Conservation (phyloP, 2,797 vertebrate species). For the Spea hammondii region DNA sequence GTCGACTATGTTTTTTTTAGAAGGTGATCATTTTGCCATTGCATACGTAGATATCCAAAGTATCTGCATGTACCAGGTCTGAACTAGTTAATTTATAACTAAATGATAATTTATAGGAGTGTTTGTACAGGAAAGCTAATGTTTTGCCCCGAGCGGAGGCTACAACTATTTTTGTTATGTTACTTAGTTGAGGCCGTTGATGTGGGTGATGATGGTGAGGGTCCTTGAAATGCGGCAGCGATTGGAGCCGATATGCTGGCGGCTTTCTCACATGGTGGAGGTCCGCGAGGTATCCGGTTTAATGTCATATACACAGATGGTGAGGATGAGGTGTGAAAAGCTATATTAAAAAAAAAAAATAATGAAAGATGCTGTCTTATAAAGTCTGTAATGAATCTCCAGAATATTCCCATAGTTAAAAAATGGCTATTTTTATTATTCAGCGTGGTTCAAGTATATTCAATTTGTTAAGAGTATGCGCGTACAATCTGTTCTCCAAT, state of each 20-base stretch:
- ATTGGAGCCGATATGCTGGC: conserved; percentile 51
- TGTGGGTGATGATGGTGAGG: conserved; percentile 37
- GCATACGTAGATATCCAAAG: too few relatives aligned
- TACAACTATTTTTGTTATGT: conserved; percentile 14
- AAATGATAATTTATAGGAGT: conserved; percentile 2
- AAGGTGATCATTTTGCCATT: too few relatives aligned
- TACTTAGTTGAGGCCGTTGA: conserved; percentile 35
- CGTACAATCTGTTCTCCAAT: conserved; percentile 12
- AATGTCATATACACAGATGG: conserved; percentile 56
- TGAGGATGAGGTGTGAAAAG: conserved; percentile 58
- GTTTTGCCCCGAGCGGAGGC: conserved; percentile 33
- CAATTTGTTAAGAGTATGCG: not conserved
- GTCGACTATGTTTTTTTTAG: too few relatives aligned
- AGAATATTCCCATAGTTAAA: conserved; percentile 35
- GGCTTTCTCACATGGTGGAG: conserved; percentile 26
- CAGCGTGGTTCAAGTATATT: conserved; percentile 13
- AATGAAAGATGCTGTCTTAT: conserved; percentile 48
- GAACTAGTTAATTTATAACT: too few relatives aligned
- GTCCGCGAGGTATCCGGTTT: conserved; percentile 50
- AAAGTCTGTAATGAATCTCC: conserved; percentile 48
- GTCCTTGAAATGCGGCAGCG: conserved; percentile 51
- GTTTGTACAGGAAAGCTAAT: conserved; percentile 39
- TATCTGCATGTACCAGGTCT: too few relatives aligned
- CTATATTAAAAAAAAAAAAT: conserved; percentile 27
- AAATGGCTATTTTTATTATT: conserved; percentile 28